Percentiles rank a stretch among this genome's conserved stretches.
Conservation (phyloP, 1,140 invertebrate genomes). For the Stegodyphus mimosarum region DNA sequence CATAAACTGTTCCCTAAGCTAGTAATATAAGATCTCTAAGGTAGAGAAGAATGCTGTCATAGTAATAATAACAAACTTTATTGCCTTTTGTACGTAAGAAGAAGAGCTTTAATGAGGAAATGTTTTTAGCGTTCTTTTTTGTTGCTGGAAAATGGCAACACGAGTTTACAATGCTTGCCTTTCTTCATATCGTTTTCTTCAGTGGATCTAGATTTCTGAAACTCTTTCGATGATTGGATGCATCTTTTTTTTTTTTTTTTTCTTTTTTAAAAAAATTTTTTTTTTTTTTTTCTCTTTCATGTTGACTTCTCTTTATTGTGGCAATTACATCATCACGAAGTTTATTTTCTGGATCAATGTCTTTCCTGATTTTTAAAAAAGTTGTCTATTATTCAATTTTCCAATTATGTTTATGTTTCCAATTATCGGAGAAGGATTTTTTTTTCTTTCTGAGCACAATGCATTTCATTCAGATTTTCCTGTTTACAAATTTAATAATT, state of each 20-base stretch:
- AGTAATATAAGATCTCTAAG: constrained; percentile 8
- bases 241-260: background rate
- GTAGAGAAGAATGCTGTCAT: background rate
- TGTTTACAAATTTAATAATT: no score
- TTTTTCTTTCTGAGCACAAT: no score
- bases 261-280: background rate
- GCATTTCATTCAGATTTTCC: no score
- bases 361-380: no score
- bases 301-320: background rate
- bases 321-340: background rate
- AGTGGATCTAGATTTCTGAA: background rate
- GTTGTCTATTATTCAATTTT: no score
- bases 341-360: background rate
- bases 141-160: background rate
- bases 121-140: background rate
- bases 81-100: background rate
- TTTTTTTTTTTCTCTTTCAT: background rate
- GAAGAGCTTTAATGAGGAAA: constrained; percentile 6
- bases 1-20: constrained; percentile 12
- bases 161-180: background rate
- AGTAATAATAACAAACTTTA: constrained; percentile 3
- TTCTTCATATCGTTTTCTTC: background rate
- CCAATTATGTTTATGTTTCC: no score
- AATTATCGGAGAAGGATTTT: no score
- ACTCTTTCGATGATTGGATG: background rate